phyloP scores from a whole-genome alignment of 2,113 vertebrate genomes.

The Petromus typicus region DNA sequence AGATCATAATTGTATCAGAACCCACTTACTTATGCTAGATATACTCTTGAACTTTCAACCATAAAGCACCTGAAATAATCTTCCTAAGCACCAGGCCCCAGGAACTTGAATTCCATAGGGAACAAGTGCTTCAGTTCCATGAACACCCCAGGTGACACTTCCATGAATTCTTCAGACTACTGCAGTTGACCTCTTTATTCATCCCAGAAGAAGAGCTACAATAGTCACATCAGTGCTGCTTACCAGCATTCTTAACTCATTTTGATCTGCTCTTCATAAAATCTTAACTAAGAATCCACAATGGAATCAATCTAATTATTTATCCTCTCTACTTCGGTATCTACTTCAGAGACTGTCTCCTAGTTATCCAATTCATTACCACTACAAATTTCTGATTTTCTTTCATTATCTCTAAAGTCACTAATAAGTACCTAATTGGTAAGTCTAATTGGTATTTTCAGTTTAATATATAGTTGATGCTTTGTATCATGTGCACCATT shows the following conservation, averaged over 20 bases:
- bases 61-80: background rate
- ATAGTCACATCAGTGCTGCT: background rate
- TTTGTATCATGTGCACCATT: background rate
- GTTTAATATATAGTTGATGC: background rate
- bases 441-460: conserved; percentile 50
- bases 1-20: conserved; percentile 29
- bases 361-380: background rate
- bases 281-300: background rate
- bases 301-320: background rate
- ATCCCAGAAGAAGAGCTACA: background rate
- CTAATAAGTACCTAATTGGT: conserved; percentile 46
- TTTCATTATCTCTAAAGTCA: conserved; percentile 62
- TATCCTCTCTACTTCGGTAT: background rate
- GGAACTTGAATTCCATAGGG: conserved; percentile 1
- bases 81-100: background rate
- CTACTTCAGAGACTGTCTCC: background rate
- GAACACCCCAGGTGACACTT: background rate
- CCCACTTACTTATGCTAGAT: background rate
- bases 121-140: background rate
- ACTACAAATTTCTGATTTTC: conserved; percentile 45
- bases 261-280: background rate
- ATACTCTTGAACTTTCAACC: conserved; percentile 40
- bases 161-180: background rate
- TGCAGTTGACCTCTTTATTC: background rate
- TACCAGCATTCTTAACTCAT: background rate